Conservation (phyloP, 2,113 vertebrate genomes). For the Guaruba guarouba region DNA sequence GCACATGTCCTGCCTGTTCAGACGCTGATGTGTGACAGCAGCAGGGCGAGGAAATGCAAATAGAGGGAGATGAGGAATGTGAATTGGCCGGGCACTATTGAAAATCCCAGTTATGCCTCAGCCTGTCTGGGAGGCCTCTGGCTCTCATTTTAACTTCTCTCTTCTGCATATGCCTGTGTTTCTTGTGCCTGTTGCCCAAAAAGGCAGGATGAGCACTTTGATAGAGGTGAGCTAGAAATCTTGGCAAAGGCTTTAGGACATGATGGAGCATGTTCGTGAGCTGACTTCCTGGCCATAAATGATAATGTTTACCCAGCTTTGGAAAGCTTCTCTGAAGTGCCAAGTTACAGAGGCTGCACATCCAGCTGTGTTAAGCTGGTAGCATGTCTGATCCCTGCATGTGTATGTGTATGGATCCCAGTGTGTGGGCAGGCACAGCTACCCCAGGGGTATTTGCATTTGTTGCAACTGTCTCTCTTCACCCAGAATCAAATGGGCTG, state of each 20-base stretch:
- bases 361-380: neutral
- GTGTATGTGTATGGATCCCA: neutral
- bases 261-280: neutral
- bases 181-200: neutral
- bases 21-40: neutral
- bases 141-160: neutral
- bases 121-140: neutral
- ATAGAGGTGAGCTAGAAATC: slow-evolving; percentile 6
- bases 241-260: neutral
- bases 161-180: neutral
- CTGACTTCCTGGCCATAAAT: slow-evolving; percentile 10
- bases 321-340: neutral
- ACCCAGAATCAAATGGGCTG: neutral
- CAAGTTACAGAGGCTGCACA: neutral
- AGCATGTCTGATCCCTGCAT: neutral
- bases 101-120: neutral
- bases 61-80: neutral
- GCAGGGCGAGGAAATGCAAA: neutral
- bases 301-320: slow-evolving; percentile 1
- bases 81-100: neutral
- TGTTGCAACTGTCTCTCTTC: neutral
- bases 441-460: neutral
- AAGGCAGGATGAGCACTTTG: neutral
- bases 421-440: neutral
- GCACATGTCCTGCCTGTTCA: neutral